These are phyloP conservation scores for Stenotaenia linearis DNA, from an alignment of 2,888 invertebrate species.

Conservation along the genomic window DNA sequence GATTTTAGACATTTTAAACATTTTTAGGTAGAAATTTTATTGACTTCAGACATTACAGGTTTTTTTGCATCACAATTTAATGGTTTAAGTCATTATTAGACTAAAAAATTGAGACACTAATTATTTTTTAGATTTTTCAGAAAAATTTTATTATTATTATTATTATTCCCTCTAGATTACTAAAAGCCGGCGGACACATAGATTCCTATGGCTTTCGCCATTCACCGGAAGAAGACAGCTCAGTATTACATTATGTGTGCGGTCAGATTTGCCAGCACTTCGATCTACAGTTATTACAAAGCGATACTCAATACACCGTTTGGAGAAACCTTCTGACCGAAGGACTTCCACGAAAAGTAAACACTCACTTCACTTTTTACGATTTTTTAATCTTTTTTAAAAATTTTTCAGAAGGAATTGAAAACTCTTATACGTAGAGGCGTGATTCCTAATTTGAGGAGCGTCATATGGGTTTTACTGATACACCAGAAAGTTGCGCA, in stretches of 20 bases:
- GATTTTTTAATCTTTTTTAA: background rate
- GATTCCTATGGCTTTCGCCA: constrained; percentile 53
- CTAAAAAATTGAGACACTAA: too few relatives aligned
- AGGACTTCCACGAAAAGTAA: constrained; percentile 31
- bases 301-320: constrained; percentile 43
- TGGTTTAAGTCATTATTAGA: too few relatives aligned
- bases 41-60: too few relatives aligned
- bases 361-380: background rate
- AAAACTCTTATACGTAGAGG: constrained; percentile 50
- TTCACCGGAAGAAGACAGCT: constrained; percentile 47
- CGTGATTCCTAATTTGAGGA: constrained; percentile 49
- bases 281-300: constrained; percentile 44
- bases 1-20: too few relatives aligned
- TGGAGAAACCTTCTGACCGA: constrained; percentile 33
- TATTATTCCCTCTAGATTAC: constrained; percentile 41
- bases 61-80: too few relatives aligned
- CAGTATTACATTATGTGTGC: constrained; percentile 53
- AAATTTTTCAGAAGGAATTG: constrained; percentile 45
- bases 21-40: too few relatives aligned
- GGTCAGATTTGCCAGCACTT: constrained; percentile 51
- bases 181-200: constrained; percentile 48
- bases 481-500: constrained; percentile 52
- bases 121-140: too few relatives aligned
- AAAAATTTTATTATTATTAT: background rate
- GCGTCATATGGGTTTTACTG: constrained; percentile 50